phyloP scores from a whole-genome alignment of 2,888 invertebrate genomes.

The Pandemis cinnamomeana region DNA sequence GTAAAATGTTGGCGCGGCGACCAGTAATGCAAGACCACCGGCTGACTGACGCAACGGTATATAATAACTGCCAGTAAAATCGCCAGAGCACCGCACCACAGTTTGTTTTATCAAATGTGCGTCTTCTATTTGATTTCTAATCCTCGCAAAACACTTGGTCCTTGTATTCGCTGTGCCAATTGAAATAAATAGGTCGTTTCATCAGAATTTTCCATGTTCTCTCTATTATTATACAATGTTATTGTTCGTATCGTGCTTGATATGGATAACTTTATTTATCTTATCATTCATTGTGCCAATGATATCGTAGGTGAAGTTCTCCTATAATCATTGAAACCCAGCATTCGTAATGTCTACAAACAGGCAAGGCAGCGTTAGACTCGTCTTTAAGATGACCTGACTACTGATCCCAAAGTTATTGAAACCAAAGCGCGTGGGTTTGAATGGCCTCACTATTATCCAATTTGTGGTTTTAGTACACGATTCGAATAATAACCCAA shows the following conservation, averaged over 20 bases:
- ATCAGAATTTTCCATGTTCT: slow-evolving; percentile 24
- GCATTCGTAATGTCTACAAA: background rate
- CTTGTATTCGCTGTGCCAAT: background rate
- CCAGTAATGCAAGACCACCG: slow-evolving; percentile 48
- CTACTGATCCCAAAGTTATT: background rate
- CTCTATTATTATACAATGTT: slow-evolving; percentile 19
- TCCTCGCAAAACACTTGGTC: background rate
- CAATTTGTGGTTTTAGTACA: slow-evolving; percentile 22
- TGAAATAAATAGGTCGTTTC: background rate
- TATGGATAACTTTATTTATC: slow-evolving; percentile 20
- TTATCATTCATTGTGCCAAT: slow-evolving; percentile 29
- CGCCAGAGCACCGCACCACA: slow-evolving; percentile 1
- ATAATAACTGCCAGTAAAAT: slow-evolving; percentile 35
- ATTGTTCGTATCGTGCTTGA: slow-evolving; percentile 10
- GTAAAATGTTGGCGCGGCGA: slow-evolving; percentile 61
- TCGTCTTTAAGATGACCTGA: background rate
- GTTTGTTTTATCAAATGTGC: slow-evolving; percentile 12
- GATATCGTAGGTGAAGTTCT: slow-evolving; percentile 17
- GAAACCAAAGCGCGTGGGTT: background rate
- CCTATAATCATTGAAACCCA: background rate
- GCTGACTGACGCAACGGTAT: slow-evolving; percentile 41
- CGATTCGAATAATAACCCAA: background rate
- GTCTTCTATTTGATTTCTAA: background rate
- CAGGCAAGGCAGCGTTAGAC: background rate
- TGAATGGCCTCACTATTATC: slow-evolving; percentile 20